Conservation (phyloP, 2,113 vertebrate species). For the Heterotilapia buettikoferi region DNA sequence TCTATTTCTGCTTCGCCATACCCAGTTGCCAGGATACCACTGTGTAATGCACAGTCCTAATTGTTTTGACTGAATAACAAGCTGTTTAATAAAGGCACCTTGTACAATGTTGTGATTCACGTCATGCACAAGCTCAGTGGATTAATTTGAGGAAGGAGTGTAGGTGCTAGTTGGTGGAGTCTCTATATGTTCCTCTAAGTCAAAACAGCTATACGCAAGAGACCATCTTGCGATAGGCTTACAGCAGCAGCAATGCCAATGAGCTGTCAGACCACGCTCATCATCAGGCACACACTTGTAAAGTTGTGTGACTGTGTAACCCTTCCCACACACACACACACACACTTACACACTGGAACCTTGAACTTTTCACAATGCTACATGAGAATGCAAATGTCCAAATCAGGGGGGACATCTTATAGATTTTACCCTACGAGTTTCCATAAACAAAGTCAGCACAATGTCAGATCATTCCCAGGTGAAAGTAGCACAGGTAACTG, state of each 20-base stretch:
- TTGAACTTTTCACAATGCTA: background rate
- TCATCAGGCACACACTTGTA: background rate
- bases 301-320: background rate
- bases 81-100: conserved; percentile 59
- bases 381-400: background rate
- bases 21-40: conserved; percentile 58
- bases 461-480: background rate
- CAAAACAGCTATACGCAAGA: background rate
- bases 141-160: conserved; percentile 19
- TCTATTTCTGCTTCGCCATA: conserved; percentile 20
- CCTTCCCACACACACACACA: background rate
- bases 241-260: background rate
- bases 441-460: background rate
- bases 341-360: background rate
- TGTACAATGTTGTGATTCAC: conserved; percentile 50
- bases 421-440: background rate
- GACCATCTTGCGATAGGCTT: background rate
- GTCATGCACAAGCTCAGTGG: conserved; percentile 45
- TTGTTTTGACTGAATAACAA: conserved; percentile 65
- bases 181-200: background rate
- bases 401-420: background rate
- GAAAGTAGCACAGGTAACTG: background rate
- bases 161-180: background rate
- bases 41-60: conserved; percentile 49
- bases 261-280: background rate